Evolutionary conservation across 2,113 vertebrate genomes (phyloP).

Genomic region (Malurus melanocephalus): DNA sequence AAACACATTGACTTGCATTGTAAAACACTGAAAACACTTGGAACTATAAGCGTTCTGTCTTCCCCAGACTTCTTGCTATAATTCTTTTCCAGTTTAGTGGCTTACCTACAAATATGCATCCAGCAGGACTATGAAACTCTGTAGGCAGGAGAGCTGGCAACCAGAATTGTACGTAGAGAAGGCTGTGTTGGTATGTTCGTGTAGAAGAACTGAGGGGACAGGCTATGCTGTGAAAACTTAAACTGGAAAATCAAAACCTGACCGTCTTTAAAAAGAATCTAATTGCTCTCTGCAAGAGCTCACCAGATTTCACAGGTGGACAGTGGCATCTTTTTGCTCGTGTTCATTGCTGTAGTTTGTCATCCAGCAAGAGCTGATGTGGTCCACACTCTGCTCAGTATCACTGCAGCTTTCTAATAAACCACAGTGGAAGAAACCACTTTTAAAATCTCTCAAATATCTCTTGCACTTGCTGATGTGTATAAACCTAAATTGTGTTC

Average conservation of each 20-base stretch:
- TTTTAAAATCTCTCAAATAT: background rate
- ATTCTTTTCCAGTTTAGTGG: background rate
- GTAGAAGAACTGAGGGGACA: background rate
- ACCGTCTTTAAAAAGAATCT: background rate
- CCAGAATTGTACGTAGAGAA: background rate
- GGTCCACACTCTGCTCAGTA: rapidly evolving
- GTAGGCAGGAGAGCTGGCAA: background rate
- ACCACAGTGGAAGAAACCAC: background rate
- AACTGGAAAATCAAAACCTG: background rate
- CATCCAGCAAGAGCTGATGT: background rate
- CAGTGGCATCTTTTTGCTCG: background rate
- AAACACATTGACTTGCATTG: background rate
- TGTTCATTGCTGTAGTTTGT: background rate
- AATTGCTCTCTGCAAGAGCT: background rate
- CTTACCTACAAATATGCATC: background rate
- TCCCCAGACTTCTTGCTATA: background rate
- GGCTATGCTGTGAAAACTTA: background rate
- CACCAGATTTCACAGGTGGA: background rate
- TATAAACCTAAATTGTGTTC: background rate
- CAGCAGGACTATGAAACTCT: background rate
- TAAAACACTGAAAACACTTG: background rate
- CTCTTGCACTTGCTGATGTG: background rate
- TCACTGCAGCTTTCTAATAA: background rate
- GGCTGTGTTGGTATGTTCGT: background rate
- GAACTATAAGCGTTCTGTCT: background rate